phyloP scores from a whole-genome alignment of 2,113 vertebrate species.

The Antennarius striatus region DNA sequence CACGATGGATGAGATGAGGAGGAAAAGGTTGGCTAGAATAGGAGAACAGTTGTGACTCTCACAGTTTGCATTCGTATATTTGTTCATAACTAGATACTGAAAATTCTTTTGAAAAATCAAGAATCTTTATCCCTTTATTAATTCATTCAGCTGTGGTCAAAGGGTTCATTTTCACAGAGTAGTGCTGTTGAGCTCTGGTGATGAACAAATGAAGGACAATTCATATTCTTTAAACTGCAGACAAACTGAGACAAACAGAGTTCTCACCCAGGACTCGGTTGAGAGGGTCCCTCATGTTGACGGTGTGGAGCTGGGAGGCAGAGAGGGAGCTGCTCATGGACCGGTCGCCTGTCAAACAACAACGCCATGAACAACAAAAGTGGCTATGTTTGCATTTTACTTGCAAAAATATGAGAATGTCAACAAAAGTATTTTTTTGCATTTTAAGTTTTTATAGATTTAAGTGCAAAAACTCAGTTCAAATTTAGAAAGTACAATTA shows the following conservation, averaged over 20 bases:
- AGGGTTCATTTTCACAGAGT: too few species aligned
- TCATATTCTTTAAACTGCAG: background rate
- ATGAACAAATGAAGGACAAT: background rate
- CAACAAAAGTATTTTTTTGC: too few species aligned
- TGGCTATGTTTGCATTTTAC: background rate
- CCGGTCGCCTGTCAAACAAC: conserved; percentile 79
- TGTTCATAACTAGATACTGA: too few species aligned
- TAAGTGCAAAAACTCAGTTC: background rate
- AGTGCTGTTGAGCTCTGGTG: background rate
- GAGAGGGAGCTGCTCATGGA: conserved; percentile 96
- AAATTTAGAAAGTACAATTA: background rate
- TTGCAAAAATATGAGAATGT: background rate
- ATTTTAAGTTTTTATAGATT: background rate
- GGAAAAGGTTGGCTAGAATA: conserved; percentile 90
- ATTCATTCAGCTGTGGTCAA: too few species aligned
- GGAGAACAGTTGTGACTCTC: background rate
- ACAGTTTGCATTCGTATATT: too few species aligned
- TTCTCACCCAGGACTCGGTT: conserved; percentile 92
- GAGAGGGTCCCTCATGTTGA: conserved; percentile 96
- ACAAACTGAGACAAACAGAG: background rate
- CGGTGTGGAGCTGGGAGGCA: conserved; percentile 94
- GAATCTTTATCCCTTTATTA: too few species aligned
- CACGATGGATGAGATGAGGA: conserved; percentile 93
- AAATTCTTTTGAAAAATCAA: too few species aligned
- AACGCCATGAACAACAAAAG: background rate